Evolutionary conservation across 2,797 vertebrate genomes (phyloP), one percentile per base, ranked within the genome.

Genomic region (Discoglossus pictus): DNA sequence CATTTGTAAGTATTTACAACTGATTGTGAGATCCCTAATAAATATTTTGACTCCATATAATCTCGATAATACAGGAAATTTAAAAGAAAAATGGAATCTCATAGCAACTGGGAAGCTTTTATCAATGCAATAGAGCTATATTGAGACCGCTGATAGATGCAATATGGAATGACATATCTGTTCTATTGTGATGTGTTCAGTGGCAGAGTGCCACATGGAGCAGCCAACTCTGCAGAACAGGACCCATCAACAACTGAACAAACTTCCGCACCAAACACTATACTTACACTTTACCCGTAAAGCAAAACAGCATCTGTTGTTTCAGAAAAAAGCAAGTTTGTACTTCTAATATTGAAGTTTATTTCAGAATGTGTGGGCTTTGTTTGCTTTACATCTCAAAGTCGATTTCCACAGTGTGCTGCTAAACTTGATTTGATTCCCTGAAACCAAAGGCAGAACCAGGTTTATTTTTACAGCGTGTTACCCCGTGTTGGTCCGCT

Each of bases 281-380:
- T 63, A 62, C 67, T 63, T 70, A 39, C 52, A 55, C 47, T 70
- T 70, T 62, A 48, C 56, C 42, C 35, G 42, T 16, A 70, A 70
- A 70, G 52, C 59, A 70, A 70, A 70, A 63, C 67, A 70, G 67
- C 67, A 70, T 52, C 67, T 70, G 67, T 70, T 70, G 67, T 70
- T 70, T 54, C 27, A 25, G 25, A 38, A 18, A 31, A 61, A 61
- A 46, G 27, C 23, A 47, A 43, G 31, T 60, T 52, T 60, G 43
- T 61, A 48, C 39, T 61, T 69, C 40, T 69, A 54, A 54, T 69
- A 54, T 38, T 69, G 42, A 69, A 43, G 42, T 58, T 56, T 47
- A 15, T 59, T 64, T 40, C 25, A 36, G 60, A 55, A 54, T 44
- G 52, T 64, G 43, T 71, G 16, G 24, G 43, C 16, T 60, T 52